Percentiles rank a stretch among this genome's conserved stretches.
phyloP scores from a whole-genome alignment of 1,140 invertebrate species.

The Liolophura sinensis region DNA sequence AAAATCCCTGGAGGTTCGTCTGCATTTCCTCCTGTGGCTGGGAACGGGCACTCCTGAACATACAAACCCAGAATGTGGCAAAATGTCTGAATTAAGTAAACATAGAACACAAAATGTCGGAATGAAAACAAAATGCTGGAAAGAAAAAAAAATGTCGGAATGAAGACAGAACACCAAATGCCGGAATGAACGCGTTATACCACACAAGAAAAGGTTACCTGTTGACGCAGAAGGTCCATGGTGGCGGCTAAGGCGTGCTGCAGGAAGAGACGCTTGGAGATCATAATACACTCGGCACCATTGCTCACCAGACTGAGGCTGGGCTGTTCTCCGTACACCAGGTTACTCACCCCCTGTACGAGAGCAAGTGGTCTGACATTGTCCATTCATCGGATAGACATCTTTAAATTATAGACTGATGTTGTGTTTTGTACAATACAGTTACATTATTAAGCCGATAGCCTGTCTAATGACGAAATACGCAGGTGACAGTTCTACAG shows the following conservation, averaged over 20 bases:
- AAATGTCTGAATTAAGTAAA: background rate
- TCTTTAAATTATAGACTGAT: no score
- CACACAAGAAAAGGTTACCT: no score
- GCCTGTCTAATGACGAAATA: no score
- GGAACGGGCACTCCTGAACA: conserved; percentile 37
- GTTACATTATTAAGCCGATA: no score
- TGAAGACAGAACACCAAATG: background rate
- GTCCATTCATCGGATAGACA: no score
- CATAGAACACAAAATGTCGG: background rate
- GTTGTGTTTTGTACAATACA: no score
- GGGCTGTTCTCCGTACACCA: conserved; percentile 41
- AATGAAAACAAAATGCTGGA: no score
- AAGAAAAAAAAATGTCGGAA: no score
- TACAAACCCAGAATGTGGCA: background rate
- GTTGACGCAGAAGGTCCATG: conserved; percentile 17
- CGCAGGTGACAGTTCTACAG: no score
- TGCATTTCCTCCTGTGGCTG: conserved; percentile 34
- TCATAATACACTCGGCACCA: conserved; percentile 43
- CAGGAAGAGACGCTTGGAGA: conserved; percentile 43
- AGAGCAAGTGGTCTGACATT: background rate
- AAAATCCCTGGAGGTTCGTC: conserved; percentile 28
- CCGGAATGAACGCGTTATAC: no score
- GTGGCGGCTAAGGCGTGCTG: conserved; percentile 27
- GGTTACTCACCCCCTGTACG: conserved; percentile 34
- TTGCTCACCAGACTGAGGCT: conserved; percentile 43